A percentile compares a stretch with the other conserved stretches of the same genome.
Conservation (phyloP, 2,113 vertebrate genomes). For the Nothobranchius furzeri region DNA sequence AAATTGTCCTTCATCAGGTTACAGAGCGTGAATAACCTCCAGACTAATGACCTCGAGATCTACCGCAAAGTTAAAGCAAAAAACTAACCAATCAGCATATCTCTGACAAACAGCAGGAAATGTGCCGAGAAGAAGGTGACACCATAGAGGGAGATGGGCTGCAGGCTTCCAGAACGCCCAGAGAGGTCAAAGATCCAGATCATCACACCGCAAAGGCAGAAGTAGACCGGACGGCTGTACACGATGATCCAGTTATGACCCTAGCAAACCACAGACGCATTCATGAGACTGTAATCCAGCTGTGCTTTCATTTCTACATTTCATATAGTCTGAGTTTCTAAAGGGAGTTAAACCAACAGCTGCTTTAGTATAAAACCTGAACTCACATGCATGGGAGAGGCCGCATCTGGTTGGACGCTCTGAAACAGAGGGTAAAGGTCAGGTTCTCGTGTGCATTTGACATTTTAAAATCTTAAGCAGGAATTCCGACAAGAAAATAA, state of each 20-base stretch:
- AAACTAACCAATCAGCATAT: slow-evolving; percentile 92
- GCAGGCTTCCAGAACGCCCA: slow-evolving; percentile 88
- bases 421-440: slow-evolving; percentile 47
- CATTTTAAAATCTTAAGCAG: too few relatives aligned
- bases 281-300: neutral
- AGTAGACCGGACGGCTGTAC: slow-evolving; percentile 98
- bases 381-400: slow-evolving; percentile 93
- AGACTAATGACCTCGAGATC: neutral
- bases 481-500: neutral
- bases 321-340: neutral
- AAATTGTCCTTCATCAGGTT: neutral
- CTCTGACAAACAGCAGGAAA: slow-evolving; percentile 91
- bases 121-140: slow-evolving; percentile 89
- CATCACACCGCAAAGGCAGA: slow-evolving; percentile 96
- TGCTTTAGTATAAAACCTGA: neutral
- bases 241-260: slow-evolving; percentile 99
- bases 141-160: slow-evolving; percentile 90
- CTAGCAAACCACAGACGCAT: slow-evolving; percentile 59
- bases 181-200: slow-evolving; percentile 93
- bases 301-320: neutral
- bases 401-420: slow-evolving; percentile 91
- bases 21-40: neutral
- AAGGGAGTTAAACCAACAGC: too few relatives aligned
- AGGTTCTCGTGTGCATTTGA: too few relatives aligned
- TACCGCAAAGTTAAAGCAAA: neutral